These are phyloP conservation scores for Pyralis farinalis DNA, from an alignment of 2,888 invertebrate genomes.

Conservation along the genomic window DNA sequence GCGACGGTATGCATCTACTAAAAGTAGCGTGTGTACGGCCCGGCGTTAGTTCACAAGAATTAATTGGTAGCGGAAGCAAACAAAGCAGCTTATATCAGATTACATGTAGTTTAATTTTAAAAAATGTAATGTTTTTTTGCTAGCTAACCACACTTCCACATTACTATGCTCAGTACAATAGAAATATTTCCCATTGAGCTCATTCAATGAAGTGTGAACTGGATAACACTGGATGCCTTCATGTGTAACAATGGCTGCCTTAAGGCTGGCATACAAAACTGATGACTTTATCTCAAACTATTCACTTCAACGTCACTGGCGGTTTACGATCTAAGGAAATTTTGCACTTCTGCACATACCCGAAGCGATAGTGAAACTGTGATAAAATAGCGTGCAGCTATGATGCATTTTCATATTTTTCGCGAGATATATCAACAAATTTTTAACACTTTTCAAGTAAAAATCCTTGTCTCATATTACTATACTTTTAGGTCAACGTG, in stretches of 20 bases:
- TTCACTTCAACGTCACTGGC: constrained; percentile 7
- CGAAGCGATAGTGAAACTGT: background rate
- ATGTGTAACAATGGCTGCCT: constrained; percentile 41
- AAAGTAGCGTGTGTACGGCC: too few relatives aligned
- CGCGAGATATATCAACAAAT: too few relatives aligned
- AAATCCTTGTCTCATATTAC: too few relatives aligned
- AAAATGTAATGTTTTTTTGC: too few relatives aligned
- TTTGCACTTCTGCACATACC: background rate
- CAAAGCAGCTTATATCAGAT: too few relatives aligned
- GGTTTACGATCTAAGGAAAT: background rate
- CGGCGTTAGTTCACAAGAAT: too few relatives aligned
- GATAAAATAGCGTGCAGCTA: background rate
- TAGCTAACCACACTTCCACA: constrained; percentile 20
- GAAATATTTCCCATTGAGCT: constrained; percentile 58
- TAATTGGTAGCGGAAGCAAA: too few relatives aligned
- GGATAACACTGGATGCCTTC: constrained; percentile 61
- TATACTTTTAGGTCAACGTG: too few relatives aligned
- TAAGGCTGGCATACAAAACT: constrained; percentile 33
- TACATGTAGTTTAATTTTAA: too few relatives aligned
- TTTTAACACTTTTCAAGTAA: too few relatives aligned
- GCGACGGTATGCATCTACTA: too few relatives aligned
- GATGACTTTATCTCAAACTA: constrained; percentile 7
- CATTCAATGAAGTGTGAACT: constrained; percentile 61
- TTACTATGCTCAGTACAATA: constrained; percentile 35
- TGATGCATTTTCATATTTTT: background rate